Conservation (phyloP, 2,797 vertebrate species). For the Lacerta agilis region DNA sequence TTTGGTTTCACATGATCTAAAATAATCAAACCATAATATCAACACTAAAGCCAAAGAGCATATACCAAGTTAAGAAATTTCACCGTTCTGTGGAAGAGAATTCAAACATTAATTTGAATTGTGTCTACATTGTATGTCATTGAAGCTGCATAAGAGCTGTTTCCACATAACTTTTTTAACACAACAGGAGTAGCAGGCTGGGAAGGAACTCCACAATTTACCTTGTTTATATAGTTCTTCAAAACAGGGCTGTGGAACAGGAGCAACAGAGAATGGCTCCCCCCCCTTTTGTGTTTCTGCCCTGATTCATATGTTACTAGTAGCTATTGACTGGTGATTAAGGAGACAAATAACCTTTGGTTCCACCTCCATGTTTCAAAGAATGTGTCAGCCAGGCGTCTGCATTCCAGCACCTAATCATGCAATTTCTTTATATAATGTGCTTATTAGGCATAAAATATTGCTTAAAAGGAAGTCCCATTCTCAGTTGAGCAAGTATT, state of each 20-base stretch:
- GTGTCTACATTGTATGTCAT: background rate
- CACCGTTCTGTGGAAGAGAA: background rate
- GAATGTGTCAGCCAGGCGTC: background rate
- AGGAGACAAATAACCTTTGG: too few species aligned
- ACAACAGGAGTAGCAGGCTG: background rate
- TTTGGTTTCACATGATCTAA: background rate
- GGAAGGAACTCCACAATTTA: background rate
- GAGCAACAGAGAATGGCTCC: background rate
- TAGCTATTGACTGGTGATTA: too few species aligned
- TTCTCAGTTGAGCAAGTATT: too few species aligned
- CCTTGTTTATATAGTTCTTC: background rate
- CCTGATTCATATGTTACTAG: background rate
- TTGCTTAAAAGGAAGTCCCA: too few species aligned
- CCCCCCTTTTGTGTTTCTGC: background rate
- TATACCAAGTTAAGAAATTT: background rate
- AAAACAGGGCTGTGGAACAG: background rate
- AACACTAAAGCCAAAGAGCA: background rate
- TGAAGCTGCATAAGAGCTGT: background rate
- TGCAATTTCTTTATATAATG: background rate
- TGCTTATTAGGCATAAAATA: too few species aligned
- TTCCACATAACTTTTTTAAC: background rate
- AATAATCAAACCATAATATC: background rate
- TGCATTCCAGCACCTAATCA: background rate
- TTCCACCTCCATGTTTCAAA: background rate
- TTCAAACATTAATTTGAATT: background rate